phyloP scores from a whole-genome alignment of 1,140 invertebrate genomes.

The Heliconius hermathena region DNA sequence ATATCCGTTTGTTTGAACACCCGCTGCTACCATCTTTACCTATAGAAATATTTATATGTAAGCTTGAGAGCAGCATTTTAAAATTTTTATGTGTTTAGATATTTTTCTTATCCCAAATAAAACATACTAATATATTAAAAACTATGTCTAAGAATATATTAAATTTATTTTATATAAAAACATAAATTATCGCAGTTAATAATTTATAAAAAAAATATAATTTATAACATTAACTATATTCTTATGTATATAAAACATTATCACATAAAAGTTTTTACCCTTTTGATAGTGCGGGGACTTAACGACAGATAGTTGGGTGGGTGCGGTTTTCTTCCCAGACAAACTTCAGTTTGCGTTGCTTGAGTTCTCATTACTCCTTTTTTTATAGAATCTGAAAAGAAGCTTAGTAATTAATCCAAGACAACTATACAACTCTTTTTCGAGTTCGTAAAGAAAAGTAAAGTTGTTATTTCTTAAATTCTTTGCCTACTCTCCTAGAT shows the following conservation, averaged over 20 bases:
- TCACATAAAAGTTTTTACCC: slow-evolving; percentile 68
- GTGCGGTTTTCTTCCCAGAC: slow-evolving; percentile 85
- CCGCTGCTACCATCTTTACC: slow-evolving; percentile 94
- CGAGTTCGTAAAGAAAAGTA: not conserved
- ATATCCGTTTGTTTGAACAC: slow-evolving; percentile 92
- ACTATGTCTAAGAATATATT: no score
- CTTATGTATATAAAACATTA: not conserved
- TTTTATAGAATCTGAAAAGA: slow-evolving; percentile 87
- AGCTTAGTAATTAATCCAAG: not conserved
- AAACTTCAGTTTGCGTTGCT: slow-evolving; percentile 94
- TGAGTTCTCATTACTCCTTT: slow-evolving; percentile 94
- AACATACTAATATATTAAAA: no score
- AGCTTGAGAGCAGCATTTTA: no score
- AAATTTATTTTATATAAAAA: no score
- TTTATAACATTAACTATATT: not conserved
- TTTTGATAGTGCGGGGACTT: slow-evolving; percentile 87
- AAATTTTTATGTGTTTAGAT: no score
- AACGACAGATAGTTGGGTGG: slow-evolving; percentile 88
- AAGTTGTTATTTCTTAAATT: no score
- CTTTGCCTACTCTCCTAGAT: no score
- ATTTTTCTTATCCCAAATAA: no score
- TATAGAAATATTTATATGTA: slow-evolving; percentile 45
- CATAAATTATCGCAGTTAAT: no score
- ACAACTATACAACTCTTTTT: not conserved
- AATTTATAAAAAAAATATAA: not conserved